Evolutionary conservation across 1,140 invertebrate genomes (phyloP).

Genomic region (Panagrolaimus sp.): DNA sequence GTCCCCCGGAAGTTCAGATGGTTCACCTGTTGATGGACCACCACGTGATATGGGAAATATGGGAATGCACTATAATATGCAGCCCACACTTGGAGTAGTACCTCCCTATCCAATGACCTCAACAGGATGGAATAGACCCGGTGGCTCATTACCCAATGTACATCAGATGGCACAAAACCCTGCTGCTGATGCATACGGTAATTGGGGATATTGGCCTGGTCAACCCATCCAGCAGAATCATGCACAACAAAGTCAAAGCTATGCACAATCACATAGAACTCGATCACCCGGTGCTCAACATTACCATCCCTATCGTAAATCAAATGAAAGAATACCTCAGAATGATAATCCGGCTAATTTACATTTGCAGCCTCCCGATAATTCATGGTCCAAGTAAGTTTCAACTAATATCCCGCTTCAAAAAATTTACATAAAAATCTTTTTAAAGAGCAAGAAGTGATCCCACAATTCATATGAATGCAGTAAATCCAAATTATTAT

Average conservation of each 20-base stretch:
- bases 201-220: background rate
- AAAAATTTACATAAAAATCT: background rate
- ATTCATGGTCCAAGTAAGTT: conserved; percentile 35
- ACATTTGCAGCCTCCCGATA: conserved; percentile 36
- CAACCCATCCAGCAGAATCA: background rate
- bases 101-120: background rate
- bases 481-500: conserved; percentile 23
- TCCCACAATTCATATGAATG: conserved; percentile 44
- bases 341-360: background rate
- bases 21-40: background rate
- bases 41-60: background rate
- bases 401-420: too few relatives aligned
- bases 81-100: too few relatives aligned
- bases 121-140: conserved; percentile 25
- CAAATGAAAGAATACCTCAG: background rate
- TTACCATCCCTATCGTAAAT: conserved; percentile 30
- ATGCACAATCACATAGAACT: conserved; percentile 29
- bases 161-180: conserved; percentile 22
- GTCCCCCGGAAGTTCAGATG: background rate
- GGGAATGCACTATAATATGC: background rate
- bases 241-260: background rate
- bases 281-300: conserved; percentile 38
- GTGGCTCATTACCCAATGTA: conserved; percentile 48
- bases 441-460: conserved; percentile 39
- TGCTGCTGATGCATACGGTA: background rate